These are phyloP conservation scores for Schizopygopsis malacanthus DNA, from an alignment of 2,797 vertebrate genomes.

Conservation along the genomic window DNA sequence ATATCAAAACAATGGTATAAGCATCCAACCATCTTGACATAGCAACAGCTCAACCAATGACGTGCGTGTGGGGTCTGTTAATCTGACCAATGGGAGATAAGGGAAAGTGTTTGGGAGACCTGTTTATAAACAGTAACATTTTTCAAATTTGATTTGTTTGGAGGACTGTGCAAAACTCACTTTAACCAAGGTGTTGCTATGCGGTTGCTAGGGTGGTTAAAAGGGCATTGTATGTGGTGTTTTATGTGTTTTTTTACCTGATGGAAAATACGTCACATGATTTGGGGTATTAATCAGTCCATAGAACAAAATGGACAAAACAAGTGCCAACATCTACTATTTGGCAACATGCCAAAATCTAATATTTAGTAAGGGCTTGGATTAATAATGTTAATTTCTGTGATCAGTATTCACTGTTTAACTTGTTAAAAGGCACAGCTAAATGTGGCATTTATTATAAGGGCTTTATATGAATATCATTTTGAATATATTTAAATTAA, in stretches of 20 bases:
- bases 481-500: neutral
- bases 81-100: neutral
- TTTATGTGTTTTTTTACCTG: neutral
- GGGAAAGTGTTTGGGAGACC: neutral
- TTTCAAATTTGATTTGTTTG: neutral
- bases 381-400: neutral
- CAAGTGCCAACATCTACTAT: neutral
- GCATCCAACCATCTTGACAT: neutral
- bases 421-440: no score
- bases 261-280: no score
- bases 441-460: neutral
- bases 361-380: neutral
- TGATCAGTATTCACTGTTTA: no score
- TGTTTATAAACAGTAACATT: neutral
- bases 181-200: neutral
- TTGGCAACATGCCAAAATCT: neutral
- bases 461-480: neutral
- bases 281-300: no score
- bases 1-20: neutral
- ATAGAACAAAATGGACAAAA: no score
- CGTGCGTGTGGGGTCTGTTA: neutral
- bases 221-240: neutral
- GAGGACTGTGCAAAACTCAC: neutral
- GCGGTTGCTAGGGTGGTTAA: neutral
- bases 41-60: slow-evolving; percentile 4